Evolutionary conservation across 35 echinoderm and acorn worm species (phyloP).

Genomic region (Strongylocentrotus purpuratus): DNA sequence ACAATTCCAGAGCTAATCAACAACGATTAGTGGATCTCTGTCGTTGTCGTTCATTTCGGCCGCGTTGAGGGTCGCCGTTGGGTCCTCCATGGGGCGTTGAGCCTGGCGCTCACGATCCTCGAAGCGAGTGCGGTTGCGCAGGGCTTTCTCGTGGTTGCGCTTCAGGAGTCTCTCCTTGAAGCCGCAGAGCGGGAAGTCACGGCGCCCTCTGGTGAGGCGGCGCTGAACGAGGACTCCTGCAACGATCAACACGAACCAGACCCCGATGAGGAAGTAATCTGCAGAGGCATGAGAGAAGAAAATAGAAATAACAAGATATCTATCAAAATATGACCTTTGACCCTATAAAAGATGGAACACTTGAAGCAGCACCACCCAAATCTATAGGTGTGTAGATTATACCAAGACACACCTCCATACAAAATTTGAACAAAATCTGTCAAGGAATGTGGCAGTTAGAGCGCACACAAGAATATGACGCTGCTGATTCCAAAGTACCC

Average conservation of each 20-base stretch:
- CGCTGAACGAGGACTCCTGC: constrained; percentile 52
- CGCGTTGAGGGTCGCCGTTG: not conserved
- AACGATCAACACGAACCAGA: constrained; percentile 59
- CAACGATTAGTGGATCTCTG: not conserved
- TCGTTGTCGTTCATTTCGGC: not conserved
- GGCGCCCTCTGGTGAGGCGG: constrained; percentile 40
- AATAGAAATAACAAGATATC: too few relatives aligned
- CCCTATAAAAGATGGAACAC: too few relatives aligned
- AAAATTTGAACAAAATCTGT: too few relatives aligned
- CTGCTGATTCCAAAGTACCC: too few relatives aligned
- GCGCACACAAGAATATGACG: too few relatives aligned
- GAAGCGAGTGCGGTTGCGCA: not conserved
- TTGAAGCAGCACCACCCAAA: too few relatives aligned
- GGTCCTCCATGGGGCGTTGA: not conserved
- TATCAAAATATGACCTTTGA: too few relatives aligned
- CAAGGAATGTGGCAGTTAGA: too few relatives aligned
- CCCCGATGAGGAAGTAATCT: constrained; percentile 55
- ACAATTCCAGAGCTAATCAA: too few relatives aligned
- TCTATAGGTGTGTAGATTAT: too few relatives aligned
- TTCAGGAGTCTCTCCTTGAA: constrained; percentile 53
- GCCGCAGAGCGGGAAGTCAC: constrained; percentile 67
- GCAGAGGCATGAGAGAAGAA: constrained; percentile 25
- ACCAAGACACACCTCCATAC: too few relatives aligned
- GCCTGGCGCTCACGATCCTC: not conserved
- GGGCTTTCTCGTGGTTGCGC: constrained; percentile 2